Conservation (phyloP, 2,113 vertebrate species). For the Miniopterus natalensis region DNA sequence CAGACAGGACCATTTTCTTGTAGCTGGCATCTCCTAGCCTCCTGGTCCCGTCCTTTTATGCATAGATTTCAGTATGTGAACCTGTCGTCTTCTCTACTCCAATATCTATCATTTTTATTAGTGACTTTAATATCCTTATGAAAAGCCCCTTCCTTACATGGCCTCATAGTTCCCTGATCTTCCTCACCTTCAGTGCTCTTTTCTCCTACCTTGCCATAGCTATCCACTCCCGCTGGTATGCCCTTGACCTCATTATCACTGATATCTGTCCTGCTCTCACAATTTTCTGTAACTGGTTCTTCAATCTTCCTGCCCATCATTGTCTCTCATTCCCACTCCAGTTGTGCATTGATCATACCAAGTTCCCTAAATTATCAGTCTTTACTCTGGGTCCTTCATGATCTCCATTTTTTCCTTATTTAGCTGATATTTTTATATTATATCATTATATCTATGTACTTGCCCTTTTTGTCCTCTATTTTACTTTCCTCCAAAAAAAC, state of each 20-base stretch:
- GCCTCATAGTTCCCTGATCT: neutral
- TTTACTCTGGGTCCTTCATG: neutral
- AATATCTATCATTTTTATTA: neutral
- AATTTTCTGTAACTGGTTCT: neutral
- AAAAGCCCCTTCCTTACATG: neutral
- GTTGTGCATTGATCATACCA: neutral
- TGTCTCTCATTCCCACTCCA: neutral
- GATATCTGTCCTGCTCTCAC: neutral
- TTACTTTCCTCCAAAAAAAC: neutral
- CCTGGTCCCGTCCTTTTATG: neutral
- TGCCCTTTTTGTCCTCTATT: neutral
- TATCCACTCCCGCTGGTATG: too few relatives aligned
- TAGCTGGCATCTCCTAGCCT: neutral
- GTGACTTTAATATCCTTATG: neutral
- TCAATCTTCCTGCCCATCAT: neutral
- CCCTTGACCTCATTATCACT: neutral
- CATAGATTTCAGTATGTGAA: neutral
- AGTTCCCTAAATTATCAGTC: neutral
- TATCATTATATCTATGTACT: neutral
- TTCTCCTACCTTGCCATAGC: neutral
- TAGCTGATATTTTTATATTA: neutral
- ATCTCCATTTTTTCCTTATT: slow-evolving; percentile 25
- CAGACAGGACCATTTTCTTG: neutral
- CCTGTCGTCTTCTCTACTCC: neutral
- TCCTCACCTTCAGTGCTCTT: neutral